Evolutionary conservation across 2,888 invertebrate species (phyloP).

Genomic region (Agonopterix heracliana): DNA sequence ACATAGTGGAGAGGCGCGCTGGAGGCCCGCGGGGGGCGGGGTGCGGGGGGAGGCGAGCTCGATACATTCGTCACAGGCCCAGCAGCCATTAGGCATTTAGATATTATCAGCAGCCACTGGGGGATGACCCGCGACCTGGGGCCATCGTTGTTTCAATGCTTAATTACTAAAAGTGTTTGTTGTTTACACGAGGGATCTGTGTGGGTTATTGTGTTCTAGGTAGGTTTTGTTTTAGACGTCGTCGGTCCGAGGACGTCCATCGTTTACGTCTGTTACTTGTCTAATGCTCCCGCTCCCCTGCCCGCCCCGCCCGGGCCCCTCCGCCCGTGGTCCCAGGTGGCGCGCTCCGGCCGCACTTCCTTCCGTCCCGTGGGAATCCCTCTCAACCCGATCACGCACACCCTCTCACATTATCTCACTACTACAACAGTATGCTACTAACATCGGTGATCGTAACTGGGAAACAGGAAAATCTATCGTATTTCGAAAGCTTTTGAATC

Average conservation of each 20-base stretch:
- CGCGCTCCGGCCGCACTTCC: slow-evolving; percentile 68
- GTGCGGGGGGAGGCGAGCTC: slow-evolving; percentile 37
- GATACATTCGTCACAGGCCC: slow-evolving; percentile 76
- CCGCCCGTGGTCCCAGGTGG: slow-evolving; percentile 58
- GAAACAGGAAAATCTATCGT: slow-evolving; percentile 31
- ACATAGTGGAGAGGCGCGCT: slow-evolving; percentile 70
- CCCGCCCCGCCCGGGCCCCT: slow-evolving; percentile 18
- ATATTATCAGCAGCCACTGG: slow-evolving; percentile 71
- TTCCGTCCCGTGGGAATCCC: slow-evolving; percentile 57
- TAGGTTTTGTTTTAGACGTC: slow-evolving; percentile 10
- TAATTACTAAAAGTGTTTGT: slow-evolving; percentile 71
- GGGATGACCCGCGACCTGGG: slow-evolving; percentile 69
- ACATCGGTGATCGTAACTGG: slow-evolving; percentile 18
- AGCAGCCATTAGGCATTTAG: slow-evolving; percentile 78
- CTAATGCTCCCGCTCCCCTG: slow-evolving; percentile 26
- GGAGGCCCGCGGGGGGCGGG: slow-evolving; percentile 25
- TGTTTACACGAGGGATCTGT: slow-evolving; percentile 42
- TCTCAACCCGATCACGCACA: slow-evolving; percentile 52
- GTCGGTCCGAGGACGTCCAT: slow-evolving; percentile 26
- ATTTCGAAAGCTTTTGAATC: slow-evolving; percentile 28
- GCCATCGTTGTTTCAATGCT: slow-evolving; percentile 61
- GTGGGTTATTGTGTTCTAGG: slow-evolving; percentile 21
- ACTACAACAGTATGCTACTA: slow-evolving; percentile 23
- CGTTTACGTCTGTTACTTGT: slow-evolving; percentile 44
- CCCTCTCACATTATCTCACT: slow-evolving; percentile 24